Base-by-base conservation (phyloP, 2,888 invertebrate genomes). In the Ophioninae sp. region DNA sequence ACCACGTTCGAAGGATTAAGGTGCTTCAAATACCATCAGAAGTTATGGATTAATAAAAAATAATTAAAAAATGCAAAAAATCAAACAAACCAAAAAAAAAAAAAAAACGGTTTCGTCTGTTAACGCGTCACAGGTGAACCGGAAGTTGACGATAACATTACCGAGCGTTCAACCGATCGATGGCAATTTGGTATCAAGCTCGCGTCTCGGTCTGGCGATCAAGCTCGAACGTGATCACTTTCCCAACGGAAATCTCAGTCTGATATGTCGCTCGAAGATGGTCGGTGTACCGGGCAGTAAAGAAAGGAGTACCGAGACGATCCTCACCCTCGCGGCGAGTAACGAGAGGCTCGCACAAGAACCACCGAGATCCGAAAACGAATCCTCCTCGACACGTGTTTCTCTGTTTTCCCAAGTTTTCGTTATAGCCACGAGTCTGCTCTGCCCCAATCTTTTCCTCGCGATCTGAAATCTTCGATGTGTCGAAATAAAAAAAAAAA, bases 311-410 rank as follows among this genome's bases (percentile, higher is more conserved):
- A 89, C 85, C 30, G 89, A 88, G 61, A 88, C 87, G 20, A 88
- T 88, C 21, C 89, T 90, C 10, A 90, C 91, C 0, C 87, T 92
- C 30, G 91, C 91, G 8, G 91, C 91, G 65, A 92, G 89, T 82
- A 93, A 92, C 83, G 90, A 92, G 83, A 89, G 90, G 82, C 88
- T 92, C 13, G 92, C 91, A 1, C 92, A 92, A 81, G 92, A 91
- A 81, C 90, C 91, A 13, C 91, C 91, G 3, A 75, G 21, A 69
- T 30, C 81, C 37, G 81, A 77, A 37, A 57, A 21, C 17, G 59
- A 74, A 21, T 67, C 81, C 17, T 20, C 70, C 50, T 41, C 17
- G 13, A 72, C 13, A 21, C 39, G 21, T 37, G 41, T 65, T 17
- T 65, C 74, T 10, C 17, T 59, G 13, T 67, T 81, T 68, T 65